Conservation (phyloP, 2,888 invertebrate species). For the Lissonota sp. region DNA sequence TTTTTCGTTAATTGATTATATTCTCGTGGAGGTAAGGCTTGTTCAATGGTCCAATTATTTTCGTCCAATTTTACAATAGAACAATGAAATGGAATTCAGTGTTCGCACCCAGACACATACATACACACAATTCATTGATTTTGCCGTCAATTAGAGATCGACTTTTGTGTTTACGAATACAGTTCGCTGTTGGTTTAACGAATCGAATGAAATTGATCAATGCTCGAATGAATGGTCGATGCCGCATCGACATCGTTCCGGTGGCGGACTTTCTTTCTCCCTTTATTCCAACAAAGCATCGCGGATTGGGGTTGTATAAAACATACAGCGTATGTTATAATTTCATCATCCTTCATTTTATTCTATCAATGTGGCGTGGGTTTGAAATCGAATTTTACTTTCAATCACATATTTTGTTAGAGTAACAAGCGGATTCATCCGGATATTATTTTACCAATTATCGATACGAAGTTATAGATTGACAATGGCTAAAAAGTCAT, state of each 20-base stretch:
- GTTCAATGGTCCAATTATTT: too few relatives aligned
- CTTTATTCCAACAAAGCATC: background rate
- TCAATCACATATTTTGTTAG: background rate
- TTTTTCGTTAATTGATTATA: too few relatives aligned
- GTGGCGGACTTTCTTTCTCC: constrained; percentile 7
- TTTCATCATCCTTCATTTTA: too few relatives aligned
- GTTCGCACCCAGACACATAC: background rate
- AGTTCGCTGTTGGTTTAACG: constrained; percentile 30
- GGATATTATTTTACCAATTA: constrained; percentile 5
- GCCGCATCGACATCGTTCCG: background rate
- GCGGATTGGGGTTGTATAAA: background rate
- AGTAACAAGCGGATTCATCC: background rate
- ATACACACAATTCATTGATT: constrained; percentile 21
- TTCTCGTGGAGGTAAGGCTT: too few relatives aligned
- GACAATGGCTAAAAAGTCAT: too few relatives aligned
- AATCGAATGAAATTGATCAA: constrained; percentile 22
- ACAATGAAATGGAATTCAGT: too few relatives aligned
- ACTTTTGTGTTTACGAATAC: background rate
- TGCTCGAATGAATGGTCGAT: constrained; percentile 29
- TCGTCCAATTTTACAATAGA: too few relatives aligned
- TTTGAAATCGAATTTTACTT: too few relatives aligned
- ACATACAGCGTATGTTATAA: too few relatives aligned
- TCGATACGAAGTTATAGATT: too few relatives aligned
- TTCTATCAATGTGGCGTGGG: too few relatives aligned
- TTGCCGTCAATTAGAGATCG: constrained; percentile 35